Evolutionary conservation across 2,888 invertebrate species (phyloP), one percentile per base, ranked within the genome.

Genomic region (Lasioglossum zephyrum): DNA sequence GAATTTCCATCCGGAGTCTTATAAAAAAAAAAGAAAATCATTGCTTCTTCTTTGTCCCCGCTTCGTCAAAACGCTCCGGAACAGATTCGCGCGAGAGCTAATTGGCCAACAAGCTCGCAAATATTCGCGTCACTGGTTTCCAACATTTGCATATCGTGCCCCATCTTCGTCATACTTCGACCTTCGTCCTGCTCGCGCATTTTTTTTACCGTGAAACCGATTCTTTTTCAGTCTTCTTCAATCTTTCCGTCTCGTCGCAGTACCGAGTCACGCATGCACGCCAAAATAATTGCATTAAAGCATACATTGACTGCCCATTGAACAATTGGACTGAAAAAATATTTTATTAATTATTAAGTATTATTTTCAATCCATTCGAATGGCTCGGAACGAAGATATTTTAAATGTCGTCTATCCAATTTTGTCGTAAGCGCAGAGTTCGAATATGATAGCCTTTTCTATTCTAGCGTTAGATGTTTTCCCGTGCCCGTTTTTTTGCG

Each of bases 1-100:
- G 87, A 86, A 82, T 86, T 87, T 78, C 76, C 57, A 49, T 57
- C 77, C 5, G 41, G 3, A 8, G 66, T 9, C 36, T 6, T 5
- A 8, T 4, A 31, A 36, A 53, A 44, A 44, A 44, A 44, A 2
- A 44, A 41, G 2, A 72, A n/a, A 72, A n/a, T 22, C 66, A 22
- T 18, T 8, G 22, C 22, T 69, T 13, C n/a, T 60, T 66, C 18
- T 1, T 60, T 36, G 8, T 49, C 26, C 31, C 11, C n/a, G 63
- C 63, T 1, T 18, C 63, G 16, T 5, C 16, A 26, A 63, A 31
- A 63, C 26, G 63, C 63, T 31, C 1, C 63, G 6, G 16, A 31
- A 63, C 31, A 18, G 63, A 63, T 63, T 63, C 16, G 16, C 5
- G 5, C 31, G 53, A 57, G 53, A 57, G 31, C 31, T 63, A 63